Base-by-base conservation (phyloP, 2,797 vertebrate genomes). In the Pseudotriccus pelzelni region DNA sequence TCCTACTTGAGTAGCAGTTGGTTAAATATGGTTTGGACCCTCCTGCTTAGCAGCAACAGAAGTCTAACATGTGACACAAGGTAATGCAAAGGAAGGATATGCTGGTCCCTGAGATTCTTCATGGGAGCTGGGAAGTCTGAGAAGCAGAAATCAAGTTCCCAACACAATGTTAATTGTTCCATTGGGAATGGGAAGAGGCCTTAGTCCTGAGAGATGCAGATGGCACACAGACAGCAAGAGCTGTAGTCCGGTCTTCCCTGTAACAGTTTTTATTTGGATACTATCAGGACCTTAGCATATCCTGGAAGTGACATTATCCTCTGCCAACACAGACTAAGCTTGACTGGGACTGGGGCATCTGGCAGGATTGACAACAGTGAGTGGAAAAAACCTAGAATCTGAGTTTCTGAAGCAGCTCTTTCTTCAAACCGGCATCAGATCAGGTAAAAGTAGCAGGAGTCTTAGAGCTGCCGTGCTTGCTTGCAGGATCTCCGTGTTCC, bases 41-140 rank as follows among this genome's bases (percentile, higher is more conserved):
- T 84, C 88, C 68, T 92, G 76, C 76, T 92, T 89, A 77, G 91
- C 92, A 91, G 94, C 89, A 82, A 94, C 88, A 82, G 37, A 94
- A 95, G 74, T 73, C 86, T 87, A 96, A 49, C 59, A 85, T 52
- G 75, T 91, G 94, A 95, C 93, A 94, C 87, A 97, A 98, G 97
- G 97, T 97, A 98, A 98, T 97, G 98, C 97, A 97, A 98, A 98
- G 93, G 95, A 98, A 97, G 98, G 97, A 98, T 97, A 98, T 97
- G 97, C 98, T 97, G 97, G 97, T 98, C 98, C 98, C 98, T 98
- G 98, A 98, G 98, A 97, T 97, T 98, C 95, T 98, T 97, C 34
- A 66, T 96, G 96, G 94, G 90, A 89, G 94, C 89, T 96, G 95
- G 58, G 74, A 95, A 77, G 83, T 93, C 93, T 43, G 12, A 93